phyloP scores from a whole-genome alignment of 2,888 invertebrate species.

The Dyspetes luteomarginatus region DNA sequence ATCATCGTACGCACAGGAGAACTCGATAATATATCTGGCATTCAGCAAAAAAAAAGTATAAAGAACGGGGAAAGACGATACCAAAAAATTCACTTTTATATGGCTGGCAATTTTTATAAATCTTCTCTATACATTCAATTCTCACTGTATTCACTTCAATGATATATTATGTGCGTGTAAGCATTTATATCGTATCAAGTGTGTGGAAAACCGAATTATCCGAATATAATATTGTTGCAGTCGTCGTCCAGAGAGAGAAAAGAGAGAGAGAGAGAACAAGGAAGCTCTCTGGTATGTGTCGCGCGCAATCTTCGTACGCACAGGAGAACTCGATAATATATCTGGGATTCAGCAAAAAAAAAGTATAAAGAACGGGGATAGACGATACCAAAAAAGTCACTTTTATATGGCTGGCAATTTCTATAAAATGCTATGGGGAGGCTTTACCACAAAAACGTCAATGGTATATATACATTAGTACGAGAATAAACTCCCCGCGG shows the following conservation, averaged over 20 bases:
- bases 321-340: not conserved
- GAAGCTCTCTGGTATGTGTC: not conserved
- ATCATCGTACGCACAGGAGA: no score
- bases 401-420: conserved; percentile 17
- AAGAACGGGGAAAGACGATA: no score
- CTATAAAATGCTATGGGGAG: not conserved
- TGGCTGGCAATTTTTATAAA: no score
- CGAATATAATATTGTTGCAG: conserved; percentile 33
- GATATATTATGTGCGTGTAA: not conserved
- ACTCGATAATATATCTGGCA: no score
- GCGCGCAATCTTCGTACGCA: not conserved
- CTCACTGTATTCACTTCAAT: not conserved
- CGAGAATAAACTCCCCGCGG: conserved; percentile 73
- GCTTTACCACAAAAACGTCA: conserved; percentile 11
- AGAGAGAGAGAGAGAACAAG: not conserved
- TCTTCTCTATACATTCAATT: not conserved
- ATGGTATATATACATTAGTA: conserved; percentile 25
- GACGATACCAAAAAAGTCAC: not conserved
- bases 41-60: no score
- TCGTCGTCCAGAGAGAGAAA: not conserved
- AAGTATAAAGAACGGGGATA: conserved; percentile 13
- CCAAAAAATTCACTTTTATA: no score
- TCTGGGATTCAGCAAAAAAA: not conserved
- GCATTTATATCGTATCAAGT: no score
- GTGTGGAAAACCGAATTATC: conserved; percentile 54